Conservation (phyloP, 2,113 vertebrate species). For the Marmota flaviventris region DNA sequence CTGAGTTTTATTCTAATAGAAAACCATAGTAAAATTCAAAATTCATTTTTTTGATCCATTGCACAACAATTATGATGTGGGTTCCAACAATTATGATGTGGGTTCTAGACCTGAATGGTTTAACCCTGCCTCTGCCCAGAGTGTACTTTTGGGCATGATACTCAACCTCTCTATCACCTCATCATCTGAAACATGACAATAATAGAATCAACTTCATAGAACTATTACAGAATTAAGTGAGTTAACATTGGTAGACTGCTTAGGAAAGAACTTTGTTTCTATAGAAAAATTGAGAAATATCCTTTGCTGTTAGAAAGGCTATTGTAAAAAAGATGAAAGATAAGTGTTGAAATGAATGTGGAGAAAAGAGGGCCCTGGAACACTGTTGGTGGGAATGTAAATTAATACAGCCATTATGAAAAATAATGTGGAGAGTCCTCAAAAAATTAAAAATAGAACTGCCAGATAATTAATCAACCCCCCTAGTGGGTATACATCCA, state of each 20-base stretch:
- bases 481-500: background rate
- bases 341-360: background rate
- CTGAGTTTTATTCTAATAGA: background rate
- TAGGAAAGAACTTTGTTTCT: background rate
- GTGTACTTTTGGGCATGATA: background rate
- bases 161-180: background rate
- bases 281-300: background rate
- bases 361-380: background rate
- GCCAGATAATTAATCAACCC: background rate
- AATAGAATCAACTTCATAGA: background rate
- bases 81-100: background rate
- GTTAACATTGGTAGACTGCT: background rate
- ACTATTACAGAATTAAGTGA: background rate
- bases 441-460: background rate
- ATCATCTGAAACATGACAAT: background rate
- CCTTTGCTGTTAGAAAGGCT: background rate
- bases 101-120: background rate
- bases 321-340: background rate
- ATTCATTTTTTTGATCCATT: background rate
- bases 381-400: background rate
- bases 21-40: background rate
- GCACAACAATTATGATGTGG: background rate
- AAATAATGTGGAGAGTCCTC: background rate
- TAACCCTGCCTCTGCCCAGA: background rate
- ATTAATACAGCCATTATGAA: background rate